A percentile compares a stretch with the other conserved stretches of the same genome.
These are phyloP conservation scores for Lumbricus terrestris DNA, from an alignment of 2,888 invertebrate species.

Conservation along the genomic window DNA sequence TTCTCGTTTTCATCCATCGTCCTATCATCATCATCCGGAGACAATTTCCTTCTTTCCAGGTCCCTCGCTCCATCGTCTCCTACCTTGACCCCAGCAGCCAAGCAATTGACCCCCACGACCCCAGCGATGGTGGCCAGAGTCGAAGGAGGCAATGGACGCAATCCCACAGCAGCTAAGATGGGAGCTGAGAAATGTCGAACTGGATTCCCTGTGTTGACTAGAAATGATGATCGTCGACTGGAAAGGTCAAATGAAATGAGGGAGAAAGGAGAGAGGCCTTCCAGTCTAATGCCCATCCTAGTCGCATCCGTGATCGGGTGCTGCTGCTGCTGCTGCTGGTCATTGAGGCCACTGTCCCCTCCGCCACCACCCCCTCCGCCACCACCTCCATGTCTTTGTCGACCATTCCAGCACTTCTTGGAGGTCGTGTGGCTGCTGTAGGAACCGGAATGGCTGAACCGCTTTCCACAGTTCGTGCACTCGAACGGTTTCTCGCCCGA, in stretches of 20 bases:
- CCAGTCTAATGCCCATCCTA: neutral
- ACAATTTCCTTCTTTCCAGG: neutral
- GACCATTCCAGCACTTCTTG: constrained; percentile 76
- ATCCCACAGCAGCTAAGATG: neutral
- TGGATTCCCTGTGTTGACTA: neutral
- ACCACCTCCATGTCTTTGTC: neutral
- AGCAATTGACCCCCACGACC: neutral
- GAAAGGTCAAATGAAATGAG: neutral
- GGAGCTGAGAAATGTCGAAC: neutral
- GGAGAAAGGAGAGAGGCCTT: neutral
- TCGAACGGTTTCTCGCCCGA: constrained; percentile 97
- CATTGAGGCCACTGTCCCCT: no score
- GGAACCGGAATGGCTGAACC: constrained; percentile 98
- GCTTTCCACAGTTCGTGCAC: constrained; percentile 95
- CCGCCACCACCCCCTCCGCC: no score
- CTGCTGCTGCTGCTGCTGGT: neutral
- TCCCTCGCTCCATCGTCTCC: no score
- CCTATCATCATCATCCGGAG: neutral
- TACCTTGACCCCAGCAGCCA: neutral
- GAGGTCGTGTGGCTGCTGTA: constrained; percentile 99
- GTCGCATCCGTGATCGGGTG: no score
- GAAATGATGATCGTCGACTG: neutral
- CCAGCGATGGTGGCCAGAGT: neutral
- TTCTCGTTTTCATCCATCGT: neutral
- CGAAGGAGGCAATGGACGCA: constrained; percentile 3